A percentile compares a stretch with the other conserved stretches of the same genome.
phyloP scores from a whole-genome alignment of 1,140 invertebrate genomes.

The Drosophila persimilis region DNA sequence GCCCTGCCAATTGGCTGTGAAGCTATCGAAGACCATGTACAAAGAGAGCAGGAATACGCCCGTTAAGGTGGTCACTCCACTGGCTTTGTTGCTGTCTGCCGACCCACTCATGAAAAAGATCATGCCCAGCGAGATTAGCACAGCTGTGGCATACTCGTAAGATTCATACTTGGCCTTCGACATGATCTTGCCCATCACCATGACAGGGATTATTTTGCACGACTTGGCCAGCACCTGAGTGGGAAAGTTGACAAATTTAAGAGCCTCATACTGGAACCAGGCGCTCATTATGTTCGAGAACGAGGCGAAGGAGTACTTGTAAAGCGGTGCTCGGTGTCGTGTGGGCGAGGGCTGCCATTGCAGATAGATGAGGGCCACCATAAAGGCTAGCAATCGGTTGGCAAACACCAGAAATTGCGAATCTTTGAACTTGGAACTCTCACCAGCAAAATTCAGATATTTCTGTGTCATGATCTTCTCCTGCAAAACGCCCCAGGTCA shows the following conservation, averaged over 20 bases:
- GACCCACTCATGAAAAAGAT: constrained; percentile 93
- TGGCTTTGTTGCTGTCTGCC: constrained; percentile 84
- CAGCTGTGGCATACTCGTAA: constrained; percentile 96
- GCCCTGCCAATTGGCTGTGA: constrained; percentile 99
- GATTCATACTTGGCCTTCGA: constrained; percentile 94
- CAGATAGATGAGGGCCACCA: constrained; percentile 87
- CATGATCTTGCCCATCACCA: constrained; percentile 98
- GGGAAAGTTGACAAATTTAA: constrained; percentile 99
- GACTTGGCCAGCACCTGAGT: constrained; percentile 98
- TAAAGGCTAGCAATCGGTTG: constrained; percentile 94
- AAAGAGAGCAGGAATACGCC: constrained; percentile 93
- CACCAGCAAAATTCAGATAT: constrained; percentile 87
- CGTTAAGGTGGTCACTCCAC: constrained; percentile 91
- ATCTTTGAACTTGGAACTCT: constrained; percentile 91
- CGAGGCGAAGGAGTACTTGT: constrained; percentile 98
- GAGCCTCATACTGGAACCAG: constrained; percentile 99
- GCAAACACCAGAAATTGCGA: constrained; percentile 98
- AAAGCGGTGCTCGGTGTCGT: constrained; percentile 92
- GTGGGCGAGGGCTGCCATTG: constrained; percentile 85
- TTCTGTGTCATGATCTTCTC: constrained; percentile 96
- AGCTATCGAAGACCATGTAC: constrained; percentile 98
- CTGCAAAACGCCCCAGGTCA: constrained; percentile 97
- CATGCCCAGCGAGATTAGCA: constrained; percentile 96
- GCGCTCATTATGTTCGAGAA: constrained; percentile 99
- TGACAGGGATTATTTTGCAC: constrained; percentile 96